Conservation (phyloP, 1,140 invertebrate species). For the Drosophila neocordata region DNA sequence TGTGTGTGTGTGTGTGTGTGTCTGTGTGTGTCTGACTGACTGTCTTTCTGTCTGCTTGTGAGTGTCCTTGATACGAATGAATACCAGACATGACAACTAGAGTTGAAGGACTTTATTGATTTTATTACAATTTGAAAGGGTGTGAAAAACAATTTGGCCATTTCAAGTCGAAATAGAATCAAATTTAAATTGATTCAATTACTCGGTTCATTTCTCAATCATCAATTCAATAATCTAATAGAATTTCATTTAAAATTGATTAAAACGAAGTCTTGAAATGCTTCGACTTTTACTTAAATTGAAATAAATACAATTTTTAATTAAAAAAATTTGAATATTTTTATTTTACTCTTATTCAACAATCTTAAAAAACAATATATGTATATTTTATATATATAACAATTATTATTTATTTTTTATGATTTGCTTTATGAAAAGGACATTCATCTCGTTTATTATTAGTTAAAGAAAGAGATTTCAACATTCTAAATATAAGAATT, state of each 20-base stretch:
- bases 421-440: too few relatives aligned
- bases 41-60: conserved; percentile 15
- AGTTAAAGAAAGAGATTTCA: too few relatives aligned
- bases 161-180: not conserved
- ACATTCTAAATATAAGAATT: too few relatives aligned
- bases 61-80: conserved; percentile 33
- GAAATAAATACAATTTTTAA: too few relatives aligned
- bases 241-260: not conserved
- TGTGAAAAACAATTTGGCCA: not conserved
- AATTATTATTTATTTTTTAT: too few relatives aligned
- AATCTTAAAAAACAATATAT: too few relatives aligned
- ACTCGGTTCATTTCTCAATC: not conserved
- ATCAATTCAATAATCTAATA: not conserved
- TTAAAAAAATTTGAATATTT: too few relatives aligned
- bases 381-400: too few relatives aligned
- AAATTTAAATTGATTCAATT: not conserved
- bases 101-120: conserved; percentile 8
- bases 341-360: too few relatives aligned
- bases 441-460: too few relatives aligned
- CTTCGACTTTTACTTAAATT: too few relatives aligned
- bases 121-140: not conserved
- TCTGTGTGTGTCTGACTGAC: not conserved
- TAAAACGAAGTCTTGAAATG: not conserved
- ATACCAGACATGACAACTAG: conserved; percentile 17
- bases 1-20: conserved; percentile 34